Conservation (phyloP, 2,797 vertebrate genomes). For the Argentina silus region DNA sequence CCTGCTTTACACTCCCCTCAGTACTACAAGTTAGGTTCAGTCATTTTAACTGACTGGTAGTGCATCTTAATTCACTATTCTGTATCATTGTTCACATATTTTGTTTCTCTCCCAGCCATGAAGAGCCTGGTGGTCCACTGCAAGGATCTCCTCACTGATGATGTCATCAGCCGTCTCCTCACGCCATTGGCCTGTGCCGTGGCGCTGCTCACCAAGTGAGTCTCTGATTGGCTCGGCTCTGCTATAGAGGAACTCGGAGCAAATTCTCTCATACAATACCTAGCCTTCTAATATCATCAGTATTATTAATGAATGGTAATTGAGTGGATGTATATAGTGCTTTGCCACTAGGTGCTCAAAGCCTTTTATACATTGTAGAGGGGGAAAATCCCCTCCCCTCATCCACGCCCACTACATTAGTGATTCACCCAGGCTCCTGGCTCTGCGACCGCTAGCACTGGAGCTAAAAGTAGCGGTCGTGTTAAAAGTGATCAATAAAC, state of each 20-base stretch:
- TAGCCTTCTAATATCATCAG: no score
- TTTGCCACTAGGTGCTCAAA: no score
- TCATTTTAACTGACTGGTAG: background rate
- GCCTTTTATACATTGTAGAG: no score
- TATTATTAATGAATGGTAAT: no score
- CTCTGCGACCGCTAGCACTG: background rate
- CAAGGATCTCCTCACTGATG: conserved; percentile 84
- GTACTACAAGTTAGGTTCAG: background rate
- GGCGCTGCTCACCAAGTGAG: conserved; percentile 88
- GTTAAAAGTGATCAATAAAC: background rate
- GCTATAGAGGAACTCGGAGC: no score
- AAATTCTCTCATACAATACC: no score
- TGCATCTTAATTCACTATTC: background rate
- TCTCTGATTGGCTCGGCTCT: conserved; percentile 21
- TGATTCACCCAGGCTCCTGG: background rate
- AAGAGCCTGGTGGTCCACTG: conserved; percentile 88
- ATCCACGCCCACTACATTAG: background rate
- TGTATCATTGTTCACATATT: no score
- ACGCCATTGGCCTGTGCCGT: conserved; percentile 86
- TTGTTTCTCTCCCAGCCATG: conserved; percentile 67
- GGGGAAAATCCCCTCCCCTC: no score
- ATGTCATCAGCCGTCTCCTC: conserved; percentile 82
- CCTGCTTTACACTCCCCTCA: background rate
- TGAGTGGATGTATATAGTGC: no score
- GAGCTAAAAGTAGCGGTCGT: conserved; percentile 2